These are phyloP conservation scores for Umimayanthus chanpuru DNA, from an alignment of 92 coral and sea anemone species.

Conservation along the genomic window DNA sequence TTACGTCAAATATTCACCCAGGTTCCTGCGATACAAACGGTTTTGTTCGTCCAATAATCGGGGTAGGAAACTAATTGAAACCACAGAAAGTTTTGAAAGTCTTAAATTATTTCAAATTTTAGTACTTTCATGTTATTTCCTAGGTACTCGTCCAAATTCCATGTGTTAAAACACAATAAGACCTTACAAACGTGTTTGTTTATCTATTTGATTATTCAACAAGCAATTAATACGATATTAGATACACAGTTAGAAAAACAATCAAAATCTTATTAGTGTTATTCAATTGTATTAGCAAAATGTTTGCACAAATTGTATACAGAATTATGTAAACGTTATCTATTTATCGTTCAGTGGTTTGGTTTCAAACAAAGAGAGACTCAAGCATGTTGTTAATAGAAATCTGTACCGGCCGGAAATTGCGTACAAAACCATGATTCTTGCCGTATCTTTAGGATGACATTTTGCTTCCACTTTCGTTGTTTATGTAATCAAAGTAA, in stretches of 20 bases:
- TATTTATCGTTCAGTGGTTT: background rate
- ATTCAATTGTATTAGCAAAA: background rate
- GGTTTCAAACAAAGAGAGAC: background rate
- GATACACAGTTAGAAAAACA: background rate
- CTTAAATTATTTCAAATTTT: no score
- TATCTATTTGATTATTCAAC: slow-evolving; percentile 20
- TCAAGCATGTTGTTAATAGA: background rate
- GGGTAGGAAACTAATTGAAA: no score
- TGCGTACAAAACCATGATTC: background rate
- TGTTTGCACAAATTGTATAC: slow-evolving; percentile 5
- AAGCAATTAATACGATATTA: background rate
- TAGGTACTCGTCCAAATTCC: background rate
- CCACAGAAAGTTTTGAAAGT: background rate
- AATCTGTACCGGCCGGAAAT: background rate
- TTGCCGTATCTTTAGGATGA: background rate
- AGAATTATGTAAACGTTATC: background rate
- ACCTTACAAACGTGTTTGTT: background rate
- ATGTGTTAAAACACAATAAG: background rate
- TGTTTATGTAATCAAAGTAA: no score
- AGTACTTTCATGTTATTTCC: background rate
- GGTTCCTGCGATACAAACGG: background rate
- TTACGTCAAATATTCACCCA: background rate
- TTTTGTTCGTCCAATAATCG: background rate
- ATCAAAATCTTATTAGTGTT: slow-evolving; percentile 8
- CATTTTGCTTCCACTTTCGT: background rate